phyloP scores from a whole-genome alignment of 2,113 vertebrate species.

The Archilochus colubris region DNA sequence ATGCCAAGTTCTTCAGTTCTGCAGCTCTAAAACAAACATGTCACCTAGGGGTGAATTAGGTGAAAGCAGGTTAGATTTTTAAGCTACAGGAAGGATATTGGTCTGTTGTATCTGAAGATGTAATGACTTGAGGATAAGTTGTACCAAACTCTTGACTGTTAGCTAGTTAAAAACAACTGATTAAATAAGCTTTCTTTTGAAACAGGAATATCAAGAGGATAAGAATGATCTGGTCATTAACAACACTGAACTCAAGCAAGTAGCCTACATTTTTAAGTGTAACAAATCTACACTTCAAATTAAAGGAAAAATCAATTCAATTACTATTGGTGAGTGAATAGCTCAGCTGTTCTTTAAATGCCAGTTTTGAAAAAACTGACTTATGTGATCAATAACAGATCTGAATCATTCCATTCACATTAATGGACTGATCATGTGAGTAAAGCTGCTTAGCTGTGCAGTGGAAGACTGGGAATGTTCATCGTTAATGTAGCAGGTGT shows the following conservation, averaged over 20 bases:
- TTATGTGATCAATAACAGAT: not conserved
- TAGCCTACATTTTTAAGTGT: slow-evolving; percentile 93
- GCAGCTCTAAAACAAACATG: not conserved
- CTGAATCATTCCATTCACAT: not conserved
- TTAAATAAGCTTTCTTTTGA: slow-evolving; percentile 59
- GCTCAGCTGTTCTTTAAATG: not conserved
- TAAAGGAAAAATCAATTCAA: slow-evolving; percentile 98
- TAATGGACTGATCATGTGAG: not conserved
- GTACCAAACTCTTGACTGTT: slow-evolving; percentile 17
- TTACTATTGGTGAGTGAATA: slow-evolving; percentile 87
- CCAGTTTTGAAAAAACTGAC: not conserved
- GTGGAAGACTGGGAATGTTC: not conserved
- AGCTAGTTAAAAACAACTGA: slow-evolving; percentile 5
- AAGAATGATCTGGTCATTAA: slow-evolving; percentile 88
- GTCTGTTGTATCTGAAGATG: slow-evolving; percentile 20
- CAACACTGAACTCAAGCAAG: slow-evolving; percentile 94
- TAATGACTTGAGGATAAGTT: slow-evolving; percentile 13
- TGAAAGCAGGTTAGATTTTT: not conserved
- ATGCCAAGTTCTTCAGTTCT: not conserved
- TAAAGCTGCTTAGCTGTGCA: not conserved
- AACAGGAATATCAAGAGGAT: slow-evolving; percentile 93
- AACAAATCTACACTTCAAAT: slow-evolving; percentile 90
- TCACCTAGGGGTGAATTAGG: not conserved
- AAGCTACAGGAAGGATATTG: slow-evolving; percentile 28
- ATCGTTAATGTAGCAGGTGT: not conserved